Evolutionary conservation across 1,140 invertebrate genomes (phyloP).

Genomic region (Atta texana): DNA sequence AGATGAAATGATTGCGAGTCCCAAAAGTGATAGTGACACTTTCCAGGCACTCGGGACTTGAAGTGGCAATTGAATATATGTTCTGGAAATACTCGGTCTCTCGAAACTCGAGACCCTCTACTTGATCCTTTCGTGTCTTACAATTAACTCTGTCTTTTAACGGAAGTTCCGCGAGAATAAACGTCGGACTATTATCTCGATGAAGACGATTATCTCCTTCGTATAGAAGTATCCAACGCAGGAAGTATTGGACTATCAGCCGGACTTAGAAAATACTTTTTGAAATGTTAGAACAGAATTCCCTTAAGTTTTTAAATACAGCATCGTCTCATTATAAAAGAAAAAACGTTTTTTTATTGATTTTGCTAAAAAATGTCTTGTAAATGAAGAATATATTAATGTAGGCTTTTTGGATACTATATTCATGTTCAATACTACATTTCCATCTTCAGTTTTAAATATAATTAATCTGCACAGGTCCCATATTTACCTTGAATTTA

Average conservation of each 20-base stretch:
- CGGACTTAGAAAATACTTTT: background rate
- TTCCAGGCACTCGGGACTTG: constrained; percentile 62
- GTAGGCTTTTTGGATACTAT: no score
- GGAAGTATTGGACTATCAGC: background rate
- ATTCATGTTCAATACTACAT: no score
- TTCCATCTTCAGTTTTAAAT: no score
- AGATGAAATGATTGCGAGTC: background rate
- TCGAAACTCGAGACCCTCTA: constrained; percentile 10
- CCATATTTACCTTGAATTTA: no score
- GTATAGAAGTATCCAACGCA: background rate
- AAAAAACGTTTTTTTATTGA: no score
- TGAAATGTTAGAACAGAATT: background rate
- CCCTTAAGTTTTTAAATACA: background rate
- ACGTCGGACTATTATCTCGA: background rate
- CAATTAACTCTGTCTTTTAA: constrained; percentile 51
- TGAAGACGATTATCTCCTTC: background rate
- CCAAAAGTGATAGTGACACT: constrained; percentile 8
- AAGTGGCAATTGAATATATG: constrained; percentile 31
- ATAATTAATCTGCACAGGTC: no score
- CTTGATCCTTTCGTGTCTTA: constrained; percentile 40
- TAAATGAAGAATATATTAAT: no score
- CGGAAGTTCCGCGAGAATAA: constrained; percentile 10
- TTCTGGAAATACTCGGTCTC: background rate
- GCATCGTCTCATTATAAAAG: no score
- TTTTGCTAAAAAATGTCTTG: no score